phyloP scores from a whole-genome alignment of 2,797 vertebrate species.

The Ctenopoma kingsleyae region DNA sequence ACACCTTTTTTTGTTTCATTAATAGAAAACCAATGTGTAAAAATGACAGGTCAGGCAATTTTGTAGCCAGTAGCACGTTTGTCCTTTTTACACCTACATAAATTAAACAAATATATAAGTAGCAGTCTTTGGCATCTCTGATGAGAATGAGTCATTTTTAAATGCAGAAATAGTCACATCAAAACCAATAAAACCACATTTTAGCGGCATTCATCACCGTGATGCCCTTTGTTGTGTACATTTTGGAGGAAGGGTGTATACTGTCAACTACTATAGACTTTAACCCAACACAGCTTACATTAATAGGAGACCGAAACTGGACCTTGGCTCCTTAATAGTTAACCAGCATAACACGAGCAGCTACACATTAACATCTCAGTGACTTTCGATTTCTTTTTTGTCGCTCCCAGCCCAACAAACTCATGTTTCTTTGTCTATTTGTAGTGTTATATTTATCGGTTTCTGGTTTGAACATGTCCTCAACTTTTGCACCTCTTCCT shows the following conservation, averaged over 20 bases:
- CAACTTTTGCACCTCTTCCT: not conserved
- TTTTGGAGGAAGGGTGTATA: not conserved
- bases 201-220: conserved; percentile 1
- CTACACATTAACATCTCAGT: conserved; percentile 69
- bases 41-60: too few relatives aligned
- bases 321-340: conserved; percentile 64
- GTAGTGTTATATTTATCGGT: not conserved
- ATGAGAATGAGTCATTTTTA: not conserved
- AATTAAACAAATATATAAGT: too few relatives aligned
- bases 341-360: conserved; percentile 47
- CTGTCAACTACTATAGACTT: conserved; percentile 24
- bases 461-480: conserved; percentile 6
- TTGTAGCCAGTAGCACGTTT: too few relatives aligned
- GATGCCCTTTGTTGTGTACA: not conserved
- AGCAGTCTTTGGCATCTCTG: too few relatives aligned
- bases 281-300: conserved; percentile 12
- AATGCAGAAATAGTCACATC: not conserved
- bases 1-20: too few relatives aligned
- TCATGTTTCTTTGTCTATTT: not conserved
- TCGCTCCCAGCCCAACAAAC: not conserved
- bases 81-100: too few relatives aligned
- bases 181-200: conserved; percentile 1
- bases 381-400: conserved; percentile 8
- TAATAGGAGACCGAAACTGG: conserved; percentile 10
- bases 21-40: too few relatives aligned